Percentiles rank a stretch among this genome's conserved stretches.
phyloP scores from a whole-genome alignment of 2,113 vertebrate genomes.

The Nannospalax galili region DNA sequence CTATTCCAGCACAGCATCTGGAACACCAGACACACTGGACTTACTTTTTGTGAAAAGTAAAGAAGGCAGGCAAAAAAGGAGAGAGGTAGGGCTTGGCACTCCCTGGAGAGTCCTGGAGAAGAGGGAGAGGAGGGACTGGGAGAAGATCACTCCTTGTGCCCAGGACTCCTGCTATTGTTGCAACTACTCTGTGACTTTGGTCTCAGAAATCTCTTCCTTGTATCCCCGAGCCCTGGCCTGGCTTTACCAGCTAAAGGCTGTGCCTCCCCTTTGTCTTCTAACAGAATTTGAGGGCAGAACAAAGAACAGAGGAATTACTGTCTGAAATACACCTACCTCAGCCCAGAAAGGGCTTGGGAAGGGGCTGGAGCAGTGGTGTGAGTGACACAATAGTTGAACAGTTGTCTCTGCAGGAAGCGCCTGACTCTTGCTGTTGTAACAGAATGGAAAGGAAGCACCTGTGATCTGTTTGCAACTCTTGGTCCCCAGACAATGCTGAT shows the following conservation, averaged over 20 bases:
- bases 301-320: not conserved
- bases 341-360: not conserved
- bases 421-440: not conserved
- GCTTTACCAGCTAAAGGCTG: not conserved
- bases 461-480: not conserved
- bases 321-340: conserved; percentile 46
- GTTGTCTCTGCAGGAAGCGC: conserved; percentile 30
- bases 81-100: not conserved
- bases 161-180: not conserved
- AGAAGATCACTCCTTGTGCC: not conserved
- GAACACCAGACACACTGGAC: not conserved
- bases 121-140: not conserved
- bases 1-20: not conserved
- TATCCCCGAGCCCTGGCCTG: not conserved
- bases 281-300: not conserved
- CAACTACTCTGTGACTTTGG: not conserved
- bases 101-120: too few relatives aligned
- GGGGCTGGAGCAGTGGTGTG: rapidly evolving
- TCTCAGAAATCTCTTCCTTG: not conserved
- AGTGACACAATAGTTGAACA: conserved; percentile 52
- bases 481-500: not conserved
- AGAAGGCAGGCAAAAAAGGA: too few relatives aligned
- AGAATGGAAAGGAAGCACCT: conserved; percentile 44
- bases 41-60: not conserved
- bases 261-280: not conserved